Percentiles rank a stretch among this genome's conserved stretches.
Evolutionary conservation across 2,888 invertebrate species (phyloP).

Genomic region (Cylindroiulus punctatus): DNA sequence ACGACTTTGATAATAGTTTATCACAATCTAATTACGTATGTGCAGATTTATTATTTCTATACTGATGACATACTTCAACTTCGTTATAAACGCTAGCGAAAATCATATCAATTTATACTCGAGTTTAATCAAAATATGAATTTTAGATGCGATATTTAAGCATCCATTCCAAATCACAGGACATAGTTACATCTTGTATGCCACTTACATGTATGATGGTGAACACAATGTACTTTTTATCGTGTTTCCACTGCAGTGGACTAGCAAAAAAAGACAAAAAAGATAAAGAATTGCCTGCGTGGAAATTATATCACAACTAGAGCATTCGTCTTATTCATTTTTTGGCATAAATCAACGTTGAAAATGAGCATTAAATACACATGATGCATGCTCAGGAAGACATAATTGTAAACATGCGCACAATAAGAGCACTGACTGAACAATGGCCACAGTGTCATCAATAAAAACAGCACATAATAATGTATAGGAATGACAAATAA

Average conservation of each 20-base stretch:
- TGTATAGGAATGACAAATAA: slow-evolving; percentile 33
- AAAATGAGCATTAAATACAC: slow-evolving; percentile 38
- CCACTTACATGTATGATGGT: neutral
- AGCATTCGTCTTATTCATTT: slow-evolving; percentile 41
- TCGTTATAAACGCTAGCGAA: neutral
- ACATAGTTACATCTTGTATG: neutral
- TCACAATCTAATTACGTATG: too few species aligned
- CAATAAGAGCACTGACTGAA: neutral
- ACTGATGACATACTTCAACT: neutral
- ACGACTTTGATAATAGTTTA: too few species aligned
- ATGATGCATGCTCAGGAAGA: slow-evolving; percentile 1
- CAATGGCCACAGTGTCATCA: slow-evolving; percentile 17
- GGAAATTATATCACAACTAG: neutral
- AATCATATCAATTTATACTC: neutral
- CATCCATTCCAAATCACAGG: neutral
- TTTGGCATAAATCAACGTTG: slow-evolving; percentile 40
- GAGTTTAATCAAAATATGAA: neutral
- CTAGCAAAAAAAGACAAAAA: neutral
- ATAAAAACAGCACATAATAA: slow-evolving; percentile 24
- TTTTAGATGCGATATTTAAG: neutral
- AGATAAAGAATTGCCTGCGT: neutral
- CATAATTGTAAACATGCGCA: slow-evolving; percentile 34
- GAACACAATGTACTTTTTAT: slow-evolving; percentile 10
- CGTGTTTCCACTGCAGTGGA: slow-evolving; percentile 9
- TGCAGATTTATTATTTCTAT: neutral